Base-by-base conservation (phyloP, 2,797 vertebrate genomes). In the Clarias laeviceps region DNA sequence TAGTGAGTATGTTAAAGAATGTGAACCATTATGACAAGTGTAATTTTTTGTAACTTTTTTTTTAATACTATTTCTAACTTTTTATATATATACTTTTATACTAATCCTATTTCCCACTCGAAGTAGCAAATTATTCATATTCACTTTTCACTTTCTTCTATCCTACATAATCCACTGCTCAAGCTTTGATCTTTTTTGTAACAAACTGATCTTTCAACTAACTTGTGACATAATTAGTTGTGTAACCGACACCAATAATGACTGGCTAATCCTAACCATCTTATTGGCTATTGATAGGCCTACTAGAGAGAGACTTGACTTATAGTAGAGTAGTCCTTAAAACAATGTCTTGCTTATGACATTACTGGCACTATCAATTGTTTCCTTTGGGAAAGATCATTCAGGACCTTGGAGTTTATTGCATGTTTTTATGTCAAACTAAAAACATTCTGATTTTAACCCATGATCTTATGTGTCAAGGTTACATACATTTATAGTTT, bases 241-340 rank as follows among this genome's bases (percentile, higher is more conserved):
- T 85, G 80, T 73, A 87, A 85, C 61, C n/a, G 64, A 79, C 80
- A 86, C 80, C 65, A 68, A 62, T 70, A 87, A 87, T 76, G 78
- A 87, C 78, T 84, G 50, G 29, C 37, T 82, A 80, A 89, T 81
- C 85, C 78, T n/a, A 45, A 82, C 62, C 66, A 74, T 62, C 27
- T 86, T 56, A 32, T 69, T 87, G 77, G 82, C 61, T 66, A 84
- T 61, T 83, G 85, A 83, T 85, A n/a, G n/a, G n/a, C n/a, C n/a
- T n/a, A 32, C 76, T 22, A 66, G 57, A 73, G 40, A 72, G 37
- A 73, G 40, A 73, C 56, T 59, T 73, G 82, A 76, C 82, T 79
- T 61, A 59, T 65, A 24, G 82, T 61, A 64, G 69, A 80, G 50
- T 32, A 69, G 70, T 76, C 61, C 82, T 81, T 81, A 74, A 84